phyloP scores from a whole-genome alignment of 2,113 vertebrate species.

The Nyctereutes procyonoides region DNA sequence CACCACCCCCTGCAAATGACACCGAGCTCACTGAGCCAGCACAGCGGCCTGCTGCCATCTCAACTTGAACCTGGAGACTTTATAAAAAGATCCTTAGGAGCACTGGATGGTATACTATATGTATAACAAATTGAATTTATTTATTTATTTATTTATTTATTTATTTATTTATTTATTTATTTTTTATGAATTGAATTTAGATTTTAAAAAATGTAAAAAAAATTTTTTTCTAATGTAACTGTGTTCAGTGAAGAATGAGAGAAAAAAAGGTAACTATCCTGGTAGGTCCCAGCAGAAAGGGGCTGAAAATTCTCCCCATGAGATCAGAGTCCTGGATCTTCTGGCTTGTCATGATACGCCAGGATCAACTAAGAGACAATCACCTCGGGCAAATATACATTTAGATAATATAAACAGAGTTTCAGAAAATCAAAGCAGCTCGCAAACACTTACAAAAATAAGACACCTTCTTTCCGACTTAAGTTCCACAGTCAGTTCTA shows the following conservation, averaged over 20 bases:
- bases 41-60: not conserved
- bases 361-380: not conserved
- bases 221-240: not conserved
- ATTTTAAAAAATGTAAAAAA: too few relatives aligned
- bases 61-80: not conserved
- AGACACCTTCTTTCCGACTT: rapidly evolving
- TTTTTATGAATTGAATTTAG: too few relatives aligned
- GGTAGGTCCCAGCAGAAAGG: not conserved
- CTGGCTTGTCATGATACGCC: not conserved
- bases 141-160: too few relatives aligned
- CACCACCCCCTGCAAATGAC: not conserved
- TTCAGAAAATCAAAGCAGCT: not conserved
- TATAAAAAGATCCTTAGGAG: not conserved
- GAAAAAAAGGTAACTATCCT: not conserved
- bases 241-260: not conserved
- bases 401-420: not conserved
- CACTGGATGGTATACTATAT: too few relatives aligned
- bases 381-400: not conserved
- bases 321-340: not conserved
- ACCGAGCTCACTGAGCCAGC: not conserved
- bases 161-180: too few relatives aligned
- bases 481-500: not conserved
- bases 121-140: too few relatives aligned
- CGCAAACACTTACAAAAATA: not conserved
- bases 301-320: not conserved